Evolutionary conservation across 2,797 vertebrate species (phyloP).

Genomic region (Rhinella marina): DNA sequence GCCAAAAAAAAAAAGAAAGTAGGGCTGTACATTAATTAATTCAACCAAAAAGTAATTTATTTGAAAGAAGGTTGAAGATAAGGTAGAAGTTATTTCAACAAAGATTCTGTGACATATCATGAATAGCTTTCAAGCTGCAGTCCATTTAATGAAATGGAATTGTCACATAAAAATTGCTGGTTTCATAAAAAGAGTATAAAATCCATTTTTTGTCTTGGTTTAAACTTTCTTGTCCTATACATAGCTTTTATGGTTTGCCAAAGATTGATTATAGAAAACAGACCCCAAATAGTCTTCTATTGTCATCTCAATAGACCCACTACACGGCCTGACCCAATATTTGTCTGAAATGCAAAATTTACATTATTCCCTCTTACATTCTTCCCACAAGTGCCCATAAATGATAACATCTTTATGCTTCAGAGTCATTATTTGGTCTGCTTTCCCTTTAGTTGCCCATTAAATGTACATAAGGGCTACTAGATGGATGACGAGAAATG

Average conservation of each 20-base stretch:
- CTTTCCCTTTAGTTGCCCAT: no score
- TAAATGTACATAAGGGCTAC: no score
- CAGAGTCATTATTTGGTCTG: no score
- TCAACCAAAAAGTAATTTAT: constrained; percentile 18
- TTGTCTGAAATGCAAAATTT: no score
- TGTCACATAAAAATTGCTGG: neutral
- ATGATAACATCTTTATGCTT: no score
- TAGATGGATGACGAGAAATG: no score
- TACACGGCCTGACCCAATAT: no score
- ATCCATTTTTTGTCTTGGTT: neutral
- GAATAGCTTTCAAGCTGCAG: neutral
- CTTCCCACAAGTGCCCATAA: no score
- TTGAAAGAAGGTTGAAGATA: constrained; percentile 7
- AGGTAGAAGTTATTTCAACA: constrained; percentile 6
- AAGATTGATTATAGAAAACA: neutral
- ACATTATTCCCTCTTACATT: no score
- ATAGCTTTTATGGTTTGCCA: neutral
- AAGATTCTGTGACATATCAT: constrained; percentile 26
- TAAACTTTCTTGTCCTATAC: neutral
- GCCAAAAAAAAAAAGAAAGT: neutral
- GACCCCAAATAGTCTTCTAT: no score
- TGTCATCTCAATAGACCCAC: no score
- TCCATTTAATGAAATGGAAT: constrained; percentile 10
- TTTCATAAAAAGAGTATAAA: neutral
- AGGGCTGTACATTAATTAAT: constrained; percentile 4